Base-by-base conservation (phyloP, 2,113 vertebrate species). In the Craseonycteris thonglongyai region DNA sequence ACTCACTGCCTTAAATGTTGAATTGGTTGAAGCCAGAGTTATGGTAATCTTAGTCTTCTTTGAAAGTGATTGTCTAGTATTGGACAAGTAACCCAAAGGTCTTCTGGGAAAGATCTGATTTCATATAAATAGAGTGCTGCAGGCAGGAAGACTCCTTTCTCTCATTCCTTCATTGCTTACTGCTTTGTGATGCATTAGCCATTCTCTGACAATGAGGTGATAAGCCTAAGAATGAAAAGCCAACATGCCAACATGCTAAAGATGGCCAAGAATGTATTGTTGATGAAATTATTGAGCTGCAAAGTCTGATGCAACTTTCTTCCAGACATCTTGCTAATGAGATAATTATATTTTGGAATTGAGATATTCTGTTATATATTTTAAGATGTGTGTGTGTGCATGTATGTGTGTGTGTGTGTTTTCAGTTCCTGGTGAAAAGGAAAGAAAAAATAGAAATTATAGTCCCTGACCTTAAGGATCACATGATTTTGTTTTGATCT, bases 161-260 rank as follows among this genome's bases (percentile, higher is more conserved):
- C 30, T 54, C 22, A 35, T 84, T 28, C 42, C 26, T 61, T n/a
- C 40, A 4, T 24, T 13, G 35, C 35, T 71, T 78, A 42, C 30
- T 78, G 71, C n/a, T 69, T 58, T 45, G 72, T 84, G 80, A 69
- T 38, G 72, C 10, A 0, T 78, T 79, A 71, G 72, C 54, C 68
- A 18, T 85, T 59, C 93, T 85, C 51, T 90, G 42, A 69, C 79
- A 59, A 51, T 82, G 71, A 90, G 80, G 87, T 69, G 87, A 71
- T 69, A 85, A 90, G 88, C 93, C 54, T 79, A 24, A 90, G 72
- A 61, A 63, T 54, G 79, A 85, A 94, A 94, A 69, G 65, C 63
- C 24, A 71, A 19, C 76, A 79, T 79, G 65, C 63, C 24, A 71
- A 19, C 76, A 79, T 79, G 18, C 30, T 47, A 38, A 79, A 49